Percentiles rank a stretch among this genome's conserved stretches.
Conservation (phyloP, 1,140 invertebrate genomes). For the Cherax quadricarinatus region DNA sequence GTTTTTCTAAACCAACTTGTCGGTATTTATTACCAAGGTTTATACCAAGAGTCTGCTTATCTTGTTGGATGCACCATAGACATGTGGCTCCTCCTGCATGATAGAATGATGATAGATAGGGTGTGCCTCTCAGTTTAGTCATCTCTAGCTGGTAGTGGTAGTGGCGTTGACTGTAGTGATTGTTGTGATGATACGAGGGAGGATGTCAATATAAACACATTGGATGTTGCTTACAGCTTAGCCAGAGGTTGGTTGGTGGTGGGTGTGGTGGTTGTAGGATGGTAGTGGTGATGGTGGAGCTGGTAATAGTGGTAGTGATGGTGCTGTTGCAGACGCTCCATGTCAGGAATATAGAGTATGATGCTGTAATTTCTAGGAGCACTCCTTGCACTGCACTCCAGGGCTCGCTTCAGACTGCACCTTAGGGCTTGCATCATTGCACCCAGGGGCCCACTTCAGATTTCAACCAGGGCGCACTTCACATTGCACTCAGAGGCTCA, state of each 20-base stretch:
- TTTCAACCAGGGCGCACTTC: too few relatives aligned
- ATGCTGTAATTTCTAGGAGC: not conserved
- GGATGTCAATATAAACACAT: not conserved
- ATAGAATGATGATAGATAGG: too few relatives aligned
- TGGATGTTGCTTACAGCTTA: not conserved
- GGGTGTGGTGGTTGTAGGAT: too few relatives aligned
- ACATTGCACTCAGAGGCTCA: too few relatives aligned
- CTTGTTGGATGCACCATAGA: too few relatives aligned
- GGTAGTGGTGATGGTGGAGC: not conserved
- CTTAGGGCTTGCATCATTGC: too few relatives aligned
- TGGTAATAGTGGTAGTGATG: not conserved
- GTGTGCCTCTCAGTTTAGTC: not conserved
- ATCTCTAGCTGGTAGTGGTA: not conserved
- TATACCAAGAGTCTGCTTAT: too few relatives aligned
- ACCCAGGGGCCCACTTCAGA: too few relatives aligned
- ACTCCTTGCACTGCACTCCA: not conserved
- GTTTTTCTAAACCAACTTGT: too few relatives aligned
- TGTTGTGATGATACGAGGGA: not conserved
- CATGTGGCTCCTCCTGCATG: too few relatives aligned
- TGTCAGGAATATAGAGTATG: not conserved
- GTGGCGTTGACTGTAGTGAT: conserved; percentile 15
- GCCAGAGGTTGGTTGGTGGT: not conserved
- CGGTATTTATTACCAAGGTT: too few relatives aligned
- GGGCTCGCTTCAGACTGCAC: too few relatives aligned
- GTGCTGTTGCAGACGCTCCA: not conserved